Evolutionary conservation across 2,888 invertebrate genomes (phyloP), one percentile per base, ranked within the genome.

Genomic region (Liopterus haemorrhoidalis): DNA sequence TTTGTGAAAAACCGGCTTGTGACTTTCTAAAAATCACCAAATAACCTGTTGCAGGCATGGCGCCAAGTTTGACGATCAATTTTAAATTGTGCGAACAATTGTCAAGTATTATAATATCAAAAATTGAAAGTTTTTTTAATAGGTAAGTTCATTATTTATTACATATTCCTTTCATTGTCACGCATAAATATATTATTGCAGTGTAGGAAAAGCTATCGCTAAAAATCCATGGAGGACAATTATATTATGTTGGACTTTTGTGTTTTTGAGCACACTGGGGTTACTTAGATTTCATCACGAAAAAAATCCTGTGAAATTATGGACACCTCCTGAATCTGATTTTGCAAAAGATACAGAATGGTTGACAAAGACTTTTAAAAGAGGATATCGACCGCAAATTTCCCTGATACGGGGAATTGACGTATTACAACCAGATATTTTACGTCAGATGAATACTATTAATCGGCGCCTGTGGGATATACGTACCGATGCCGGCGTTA

Each of bases 281-380:
- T 68, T 83, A 38, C 59, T 79, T 16, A 70, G 72, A 54, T 85
- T 85, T 65, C 72, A 76, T 48, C 78, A 81, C 62, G 85, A 86
- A 67, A 83, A 79, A 59, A 80, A 83, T 66, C 85, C 85, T 0
- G 66, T 85, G 57, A 81, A 80, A 57, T 66, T 87, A 53, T 87
- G 86, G 86, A 79, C 85, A 15, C 84, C 85, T 8, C 77, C 77
- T 28, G 74, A 82, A 28, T 83, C 84, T 0, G 75, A 80, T 48
- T 86, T 83, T 60, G 73, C 76, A 27, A 63, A 67, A 51, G 81
- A 85, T 54, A 81, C 85, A 3, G 76, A 83, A 57, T 85, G 85
- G 84, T 72, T 83, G 46, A 76, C 82, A 60, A 66, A 74, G 12
- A 78, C 76, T 48, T 81, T 82, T 63, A 75, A 79, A 46, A 76